Base-by-base conservation (phyloP, 2,888 invertebrate species). In the Geophilus truncorum region DNA sequence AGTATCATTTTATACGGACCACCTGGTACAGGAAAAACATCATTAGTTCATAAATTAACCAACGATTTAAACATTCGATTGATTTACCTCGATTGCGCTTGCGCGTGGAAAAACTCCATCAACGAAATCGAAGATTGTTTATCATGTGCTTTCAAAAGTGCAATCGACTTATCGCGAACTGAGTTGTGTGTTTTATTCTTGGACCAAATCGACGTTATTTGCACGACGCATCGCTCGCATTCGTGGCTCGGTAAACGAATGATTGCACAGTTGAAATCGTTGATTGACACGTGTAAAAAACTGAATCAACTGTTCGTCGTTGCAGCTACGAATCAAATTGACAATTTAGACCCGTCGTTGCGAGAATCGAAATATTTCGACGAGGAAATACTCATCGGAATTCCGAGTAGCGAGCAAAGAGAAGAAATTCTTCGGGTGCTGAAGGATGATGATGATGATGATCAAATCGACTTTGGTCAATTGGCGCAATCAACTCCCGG, bases 61-160 rank as follows among this genome's bases (percentile, higher is more conserved):
- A 86, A 83, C 85, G 87, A 84, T 40, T 86, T 87, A 83, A 84
- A 84, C n/a, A 88, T 89, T 81, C 88, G 88, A 81, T 85, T 90
- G 15, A 86, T 90, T 76, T 84, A 85, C 15, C 84, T 90, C 2
- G 86, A 87, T 78, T 87, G 88, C 0, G 85, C 88, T 0, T 87
- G 89, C 78, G 84, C 90, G 0, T 83, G 88, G 57, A 86, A 87
- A n/a, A 86, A 89, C 0, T 86, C 88, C 83, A 89, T 90, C 0
- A 90, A 90, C 0, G 89, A 90, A 84, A 88, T 89, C 0, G 90
- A 90, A 84, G 85, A 85, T 4, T 85, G 87, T 34, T 84, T 90
- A 21, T 85, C 88, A 34, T 86, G 89, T 28, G 40, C 15, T 40
- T 91, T 91, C 84, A 83, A 86, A 6, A 86, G 88, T 78, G 89